These are phyloP conservation scores for Toxotes jaculatrix DNA, from an alignment of 2,113 vertebrate species.

Conservation along the genomic window DNA sequence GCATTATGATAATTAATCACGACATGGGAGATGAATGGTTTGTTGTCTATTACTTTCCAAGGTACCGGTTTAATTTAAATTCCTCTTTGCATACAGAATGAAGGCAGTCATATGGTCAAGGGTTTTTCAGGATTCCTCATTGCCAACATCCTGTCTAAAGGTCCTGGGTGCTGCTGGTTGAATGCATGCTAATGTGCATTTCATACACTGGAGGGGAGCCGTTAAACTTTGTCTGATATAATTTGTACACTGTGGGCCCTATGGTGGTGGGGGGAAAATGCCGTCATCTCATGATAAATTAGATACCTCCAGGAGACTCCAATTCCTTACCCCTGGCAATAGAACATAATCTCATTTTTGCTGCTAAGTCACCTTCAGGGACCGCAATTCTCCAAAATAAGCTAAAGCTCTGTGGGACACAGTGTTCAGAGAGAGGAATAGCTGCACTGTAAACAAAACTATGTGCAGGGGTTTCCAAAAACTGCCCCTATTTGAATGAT, in stretches of 20 bases:
- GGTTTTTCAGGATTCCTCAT: conserved; percentile 60
- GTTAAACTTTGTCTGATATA: conserved; percentile 80
- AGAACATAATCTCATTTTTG: conserved; percentile 85
- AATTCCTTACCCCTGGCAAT: conserved; percentile 82
- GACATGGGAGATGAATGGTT: conserved; percentile 61
- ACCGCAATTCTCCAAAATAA: conserved; percentile 79
- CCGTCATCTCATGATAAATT: conserved; percentile 82
- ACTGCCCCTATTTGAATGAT: conserved; percentile 70
- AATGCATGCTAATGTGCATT: conserved; percentile 77
- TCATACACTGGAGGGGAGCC: conserved; percentile 70
- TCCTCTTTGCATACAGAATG: conserved; percentile 67
- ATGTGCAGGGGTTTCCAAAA: conserved; percentile 63
- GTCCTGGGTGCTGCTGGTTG: conserved; percentile 52
- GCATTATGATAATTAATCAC: conserved; percentile 71
- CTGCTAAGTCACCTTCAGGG: conserved; percentile 86
- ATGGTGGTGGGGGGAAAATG: conserved; percentile 58
- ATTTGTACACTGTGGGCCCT: conserved; percentile 74
- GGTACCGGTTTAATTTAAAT: conserved; percentile 64
- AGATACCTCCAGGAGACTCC: conserved; percentile 81
- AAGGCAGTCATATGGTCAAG: conserved; percentile 64
- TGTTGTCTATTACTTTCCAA: conserved; percentile 63
- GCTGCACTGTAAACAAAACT: conserved; percentile 75
- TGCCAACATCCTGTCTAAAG: conserved; percentile 57
- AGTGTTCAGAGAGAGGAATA: conserved; percentile 71
- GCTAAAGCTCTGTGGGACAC: conserved; percentile 71